phyloP scores from a whole-genome alignment of 2,113 vertebrate genomes.

The Edolisoma coerulescens region DNA sequence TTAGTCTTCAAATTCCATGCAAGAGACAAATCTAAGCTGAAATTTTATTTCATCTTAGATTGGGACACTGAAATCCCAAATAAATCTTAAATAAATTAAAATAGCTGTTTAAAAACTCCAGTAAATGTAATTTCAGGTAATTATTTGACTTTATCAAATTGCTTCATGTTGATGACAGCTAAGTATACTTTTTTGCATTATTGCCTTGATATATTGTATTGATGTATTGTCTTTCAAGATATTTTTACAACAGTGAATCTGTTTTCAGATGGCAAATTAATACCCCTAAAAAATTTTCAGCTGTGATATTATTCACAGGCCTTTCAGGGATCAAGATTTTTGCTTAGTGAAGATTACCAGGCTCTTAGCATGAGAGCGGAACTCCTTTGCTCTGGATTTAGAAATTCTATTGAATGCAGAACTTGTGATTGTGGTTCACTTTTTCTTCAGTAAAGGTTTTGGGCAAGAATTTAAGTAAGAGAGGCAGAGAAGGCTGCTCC shows the following conservation, averaged over 20 bases:
- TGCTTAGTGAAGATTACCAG: background rate
- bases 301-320: background rate
- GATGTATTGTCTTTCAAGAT: background rate
- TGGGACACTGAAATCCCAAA: background rate
- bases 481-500: background rate
- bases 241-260: background rate
- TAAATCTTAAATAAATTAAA: background rate
- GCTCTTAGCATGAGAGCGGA: background rate
- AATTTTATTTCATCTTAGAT: too few species aligned
- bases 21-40: background rate
- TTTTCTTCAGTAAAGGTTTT: background rate
- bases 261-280: background rate
- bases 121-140: background rate
- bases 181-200: background rate
- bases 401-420: background rate
- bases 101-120: background rate
- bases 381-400: background rate
- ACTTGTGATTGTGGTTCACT: rapidly evolving
- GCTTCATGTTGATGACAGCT: background rate
- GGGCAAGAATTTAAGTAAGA: background rate
- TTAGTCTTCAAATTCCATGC: background rate
- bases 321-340: background rate
- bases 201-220: background rate
- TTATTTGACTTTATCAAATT: background rate
- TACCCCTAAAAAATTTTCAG: background rate